Percentiles rank a stretch among this genome's conserved stretches.
phyloP scores from a whole-genome alignment of 2,113 vertebrate genomes.

The Limnothrissa miodon region DNA sequence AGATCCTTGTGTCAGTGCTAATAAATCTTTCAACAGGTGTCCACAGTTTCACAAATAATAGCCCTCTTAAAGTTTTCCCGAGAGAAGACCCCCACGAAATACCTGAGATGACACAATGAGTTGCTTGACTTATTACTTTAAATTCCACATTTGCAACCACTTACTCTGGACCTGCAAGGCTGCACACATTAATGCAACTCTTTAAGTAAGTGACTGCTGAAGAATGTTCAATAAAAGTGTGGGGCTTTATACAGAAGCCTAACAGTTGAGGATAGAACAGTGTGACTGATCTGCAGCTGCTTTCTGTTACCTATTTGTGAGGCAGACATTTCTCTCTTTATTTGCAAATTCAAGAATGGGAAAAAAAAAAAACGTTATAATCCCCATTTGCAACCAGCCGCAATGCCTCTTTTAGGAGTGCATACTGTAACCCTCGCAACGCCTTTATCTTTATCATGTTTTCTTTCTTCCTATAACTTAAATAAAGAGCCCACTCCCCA shows the following conservation, averaged over 20 bases:
- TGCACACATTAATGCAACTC: neutral
- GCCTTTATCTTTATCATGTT: neutral
- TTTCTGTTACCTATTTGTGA: constrained; percentile 33
- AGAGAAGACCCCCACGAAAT: neutral
- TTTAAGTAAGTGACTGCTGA: neutral
- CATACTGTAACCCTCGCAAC: neutral
- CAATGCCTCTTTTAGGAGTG: neutral
- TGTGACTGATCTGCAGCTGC: constrained; percentile 31
- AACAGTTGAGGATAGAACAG: neutral
- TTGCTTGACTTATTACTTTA: neutral
- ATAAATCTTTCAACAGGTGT: neutral
- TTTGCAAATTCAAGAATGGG: constrained; percentile 25
- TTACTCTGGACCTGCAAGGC: neutral
- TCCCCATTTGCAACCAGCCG: constrained; percentile 19
- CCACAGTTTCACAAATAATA: constrained; percentile 19
- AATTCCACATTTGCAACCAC: neutral
- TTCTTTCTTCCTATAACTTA: neutral
- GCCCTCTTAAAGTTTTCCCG: neutral
- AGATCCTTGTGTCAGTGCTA: neutral
- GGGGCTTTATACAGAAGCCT: neutral
- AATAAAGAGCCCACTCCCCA: constrained; percentile 5
- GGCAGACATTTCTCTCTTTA: constrained; percentile 33
- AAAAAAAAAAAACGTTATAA: constrained; percentile 22
- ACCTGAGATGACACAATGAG: neutral
- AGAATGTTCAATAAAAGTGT: neutral